phyloP scores from a whole-genome alignment of 2,797 vertebrate genomes.

The Crax fasciolata region DNA sequence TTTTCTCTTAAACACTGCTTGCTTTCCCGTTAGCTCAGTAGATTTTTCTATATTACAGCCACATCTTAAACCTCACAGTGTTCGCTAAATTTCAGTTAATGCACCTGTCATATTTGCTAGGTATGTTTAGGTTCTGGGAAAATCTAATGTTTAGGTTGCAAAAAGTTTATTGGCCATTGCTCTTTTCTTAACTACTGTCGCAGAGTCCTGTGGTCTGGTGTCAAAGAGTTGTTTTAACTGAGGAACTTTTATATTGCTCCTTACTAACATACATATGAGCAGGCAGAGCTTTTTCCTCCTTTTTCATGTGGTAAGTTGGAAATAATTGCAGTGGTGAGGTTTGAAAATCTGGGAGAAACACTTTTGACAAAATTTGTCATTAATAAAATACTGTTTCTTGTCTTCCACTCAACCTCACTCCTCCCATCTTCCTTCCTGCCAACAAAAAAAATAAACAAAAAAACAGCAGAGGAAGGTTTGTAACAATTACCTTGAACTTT shows the following conservation, averaged over 20 bases:
- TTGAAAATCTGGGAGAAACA: background rate
- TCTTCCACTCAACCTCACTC: background rate
- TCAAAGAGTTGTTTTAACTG: background rate
- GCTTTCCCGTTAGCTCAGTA: background rate
- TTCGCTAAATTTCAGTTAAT: background rate
- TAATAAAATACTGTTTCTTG: background rate
- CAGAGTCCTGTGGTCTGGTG: background rate
- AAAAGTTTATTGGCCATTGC: background rate
- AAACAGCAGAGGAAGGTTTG: background rate
- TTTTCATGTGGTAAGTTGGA: background rate
- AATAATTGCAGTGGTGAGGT: background rate
- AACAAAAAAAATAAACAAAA: background rate
- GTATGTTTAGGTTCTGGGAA: background rate
- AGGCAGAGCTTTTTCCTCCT: background rate
- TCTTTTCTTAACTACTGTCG: background rate
- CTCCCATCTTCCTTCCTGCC: background rate
- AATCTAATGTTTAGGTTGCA: background rate
- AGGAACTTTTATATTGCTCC: background rate
- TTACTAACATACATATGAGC: background rate
- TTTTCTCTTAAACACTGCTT: background rate
- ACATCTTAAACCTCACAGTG: background rate
- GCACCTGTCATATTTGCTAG: fast-evolving
- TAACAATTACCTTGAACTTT: background rate
- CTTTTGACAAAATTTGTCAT: background rate
- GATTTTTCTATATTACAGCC: background rate